Percentiles rank a stretch among this genome's conserved stretches.
Conservation (phyloP, 2,797 vertebrate species). For the Sebastes vulpes region DNA sequence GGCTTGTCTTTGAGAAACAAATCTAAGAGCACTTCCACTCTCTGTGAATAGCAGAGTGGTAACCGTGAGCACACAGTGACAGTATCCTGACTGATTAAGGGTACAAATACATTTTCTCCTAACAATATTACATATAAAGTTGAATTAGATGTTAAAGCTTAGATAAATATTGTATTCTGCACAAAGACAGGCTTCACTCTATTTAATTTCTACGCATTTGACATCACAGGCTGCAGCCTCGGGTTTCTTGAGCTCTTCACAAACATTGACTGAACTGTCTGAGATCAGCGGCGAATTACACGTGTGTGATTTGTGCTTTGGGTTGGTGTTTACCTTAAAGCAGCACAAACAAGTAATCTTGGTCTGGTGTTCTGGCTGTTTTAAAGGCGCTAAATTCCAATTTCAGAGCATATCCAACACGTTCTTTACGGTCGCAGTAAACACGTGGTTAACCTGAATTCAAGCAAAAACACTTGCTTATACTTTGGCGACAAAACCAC, state of each 20-base stretch:
- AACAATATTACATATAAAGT: background rate
- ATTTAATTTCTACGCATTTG: background rate
- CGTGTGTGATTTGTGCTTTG: conserved; percentile 3
- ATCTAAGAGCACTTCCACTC: background rate
- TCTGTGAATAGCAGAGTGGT: conserved; percentile 3
- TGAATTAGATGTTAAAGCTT: conserved; percentile 13
- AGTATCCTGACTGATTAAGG: conserved; percentile 12
- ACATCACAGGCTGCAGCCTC: background rate
- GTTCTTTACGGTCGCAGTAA: no score
- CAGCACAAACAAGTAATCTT: background rate
- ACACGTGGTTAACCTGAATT: no score
- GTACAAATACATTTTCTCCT: conserved; percentile 7
- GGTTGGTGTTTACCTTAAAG: conserved; percentile 16
- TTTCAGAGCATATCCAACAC: background rate
- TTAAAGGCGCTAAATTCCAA: background rate
- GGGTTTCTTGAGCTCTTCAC: conserved; percentile 3
- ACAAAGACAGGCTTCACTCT: background rate
- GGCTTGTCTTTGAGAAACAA: conserved; percentile 21
- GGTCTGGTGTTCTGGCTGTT: background rate
- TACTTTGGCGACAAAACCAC: no score
- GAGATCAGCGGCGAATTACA: background rate
- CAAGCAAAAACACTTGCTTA: no score
- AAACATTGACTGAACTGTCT: conserved; percentile 22
- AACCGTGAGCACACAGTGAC: background rate
- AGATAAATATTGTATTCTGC: conserved; percentile 4